Conservation (phyloP, 2,888 invertebrate species). For the Hybos culiciformis region DNA sequence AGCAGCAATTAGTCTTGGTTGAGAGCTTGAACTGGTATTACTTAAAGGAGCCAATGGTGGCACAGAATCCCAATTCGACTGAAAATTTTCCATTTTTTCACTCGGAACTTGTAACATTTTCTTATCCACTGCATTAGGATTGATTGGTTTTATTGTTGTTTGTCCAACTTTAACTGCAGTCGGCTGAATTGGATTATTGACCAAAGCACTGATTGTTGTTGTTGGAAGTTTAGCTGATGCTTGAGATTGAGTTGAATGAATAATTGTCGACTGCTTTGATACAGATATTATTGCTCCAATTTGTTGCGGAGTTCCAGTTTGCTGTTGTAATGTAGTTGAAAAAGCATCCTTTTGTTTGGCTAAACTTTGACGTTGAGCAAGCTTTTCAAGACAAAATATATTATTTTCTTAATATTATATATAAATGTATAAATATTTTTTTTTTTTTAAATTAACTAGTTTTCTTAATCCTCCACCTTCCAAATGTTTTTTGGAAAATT, state of each 20-base stretch:
- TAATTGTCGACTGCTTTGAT: conserved; percentile 25
- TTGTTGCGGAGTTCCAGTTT: conserved; percentile 25
- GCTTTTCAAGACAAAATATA: conserved; percentile 31
- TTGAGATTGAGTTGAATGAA: too few species aligned
- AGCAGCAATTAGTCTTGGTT: too few species aligned
- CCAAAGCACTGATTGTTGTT: conserved; percentile 30
- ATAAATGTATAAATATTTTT: too few species aligned
- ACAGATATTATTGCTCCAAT: too few species aligned
- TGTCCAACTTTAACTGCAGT: conserved; percentile 33
- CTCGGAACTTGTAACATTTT: conserved; percentile 21
- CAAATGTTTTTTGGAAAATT: too few species aligned
- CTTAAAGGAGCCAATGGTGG: conserved; percentile 34
- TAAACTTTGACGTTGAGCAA: conserved; percentile 53
- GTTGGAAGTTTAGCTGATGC: conserved; percentile 29
- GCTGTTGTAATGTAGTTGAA: conserved; percentile 37
- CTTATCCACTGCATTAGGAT: conserved; percentile 24
- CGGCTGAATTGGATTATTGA: conserved; percentile 32
- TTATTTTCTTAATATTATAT: too few species aligned
- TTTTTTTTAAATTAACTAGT: too few species aligned
- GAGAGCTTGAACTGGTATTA: conserved; percentile 17
- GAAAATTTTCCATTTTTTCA: conserved; percentile 18
- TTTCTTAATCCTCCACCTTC: too few species aligned
- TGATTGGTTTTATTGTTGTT: conserved; percentile 32
- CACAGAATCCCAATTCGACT: conserved; percentile 26
- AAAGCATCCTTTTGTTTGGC: conserved; percentile 43